phyloP scores from a whole-genome alignment of 2,113 vertebrate species.

The Cettia cetti region DNA sequence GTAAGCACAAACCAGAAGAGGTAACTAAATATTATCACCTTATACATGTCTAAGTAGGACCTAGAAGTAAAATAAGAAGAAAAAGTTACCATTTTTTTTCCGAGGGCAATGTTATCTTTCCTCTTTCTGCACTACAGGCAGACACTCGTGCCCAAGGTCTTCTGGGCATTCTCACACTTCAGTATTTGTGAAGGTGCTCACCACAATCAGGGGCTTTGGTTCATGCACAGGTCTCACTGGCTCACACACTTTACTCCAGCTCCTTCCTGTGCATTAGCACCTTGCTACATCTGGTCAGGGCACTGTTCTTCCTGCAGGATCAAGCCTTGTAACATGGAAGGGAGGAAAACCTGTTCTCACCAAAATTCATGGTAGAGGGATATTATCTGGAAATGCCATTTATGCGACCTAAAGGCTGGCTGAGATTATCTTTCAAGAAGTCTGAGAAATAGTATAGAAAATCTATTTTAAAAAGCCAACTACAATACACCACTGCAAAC shows the following conservation, averaged over 20 bases:
- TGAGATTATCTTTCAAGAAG: background rate
- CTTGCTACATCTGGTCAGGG: background rate
- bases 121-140: background rate
- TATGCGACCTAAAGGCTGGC: background rate
- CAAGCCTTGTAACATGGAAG: background rate
- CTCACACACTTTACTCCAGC: background rate
- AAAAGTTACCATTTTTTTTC: background rate
- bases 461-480: background rate
- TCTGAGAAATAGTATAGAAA: background rate
- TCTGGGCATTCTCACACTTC: background rate
- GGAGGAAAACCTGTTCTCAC: background rate
- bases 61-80: constrained; percentile 66
- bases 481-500: background rate
- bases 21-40: constrained; percentile 97
- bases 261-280: background rate
- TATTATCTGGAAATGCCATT: background rate
- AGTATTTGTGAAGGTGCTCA: background rate
- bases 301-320: background rate
- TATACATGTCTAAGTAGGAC: constrained; percentile 97
- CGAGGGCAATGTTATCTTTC: background rate
- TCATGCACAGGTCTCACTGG: background rate
- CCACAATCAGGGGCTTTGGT: background rate
- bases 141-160: background rate
- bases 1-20: constrained; percentile 99
- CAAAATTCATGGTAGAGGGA: background rate